Evolutionary conservation across 1,140 invertebrate species (phyloP), one percentile per base, ranked within the genome.

Genomic region (Drosophila tani): DNA sequence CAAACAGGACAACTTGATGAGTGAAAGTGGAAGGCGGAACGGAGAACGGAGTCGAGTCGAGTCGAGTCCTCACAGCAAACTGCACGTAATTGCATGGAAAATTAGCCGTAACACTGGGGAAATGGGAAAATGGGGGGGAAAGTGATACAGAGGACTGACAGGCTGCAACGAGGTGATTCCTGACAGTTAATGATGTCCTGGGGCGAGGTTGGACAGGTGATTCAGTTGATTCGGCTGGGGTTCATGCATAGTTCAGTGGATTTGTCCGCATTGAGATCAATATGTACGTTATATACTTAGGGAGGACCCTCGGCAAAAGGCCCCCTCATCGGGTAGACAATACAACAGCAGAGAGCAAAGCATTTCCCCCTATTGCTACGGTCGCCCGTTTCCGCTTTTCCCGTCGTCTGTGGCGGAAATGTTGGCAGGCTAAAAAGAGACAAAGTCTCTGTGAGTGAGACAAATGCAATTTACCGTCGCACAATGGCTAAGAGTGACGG

Each of bases 391-490:
- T 56, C 41, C 55, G 38, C 63, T 58, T 40, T 45, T 58, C 53
- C 51, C 67, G 84, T 90, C 67, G 84, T 90, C 84, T 88, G 81
- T 47, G 46, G 32, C 85, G 84, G 84, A 88, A 90, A 84, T 90
- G 74, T 87, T 81, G 85, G 56, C 67, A 79, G 53, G 41, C 47
- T 43, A 63, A 63, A 64, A 49, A 65, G 65, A 63, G 64, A 41
- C 46, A 51, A 56, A 40, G 19, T 56, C 53, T 24, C 53, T 27
- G 35, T 59, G 56, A 71, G 69, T 29, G 49, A 73, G 70, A 51
- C 70, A 73, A 59, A 73, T 74, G 70, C 70, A 74, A 74, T 74
- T 74, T 74, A 73, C 29, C 63, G 46, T 32, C 17, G 67, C 46
- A 74, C 67, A 74, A 74, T 74, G 68, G 38, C 12, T 38, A 53